Evolutionary conservation across 2,797 vertebrate species (phyloP), one percentile per base, ranked within the genome.

Genomic region (Ctenosaura bakeri): DNA sequence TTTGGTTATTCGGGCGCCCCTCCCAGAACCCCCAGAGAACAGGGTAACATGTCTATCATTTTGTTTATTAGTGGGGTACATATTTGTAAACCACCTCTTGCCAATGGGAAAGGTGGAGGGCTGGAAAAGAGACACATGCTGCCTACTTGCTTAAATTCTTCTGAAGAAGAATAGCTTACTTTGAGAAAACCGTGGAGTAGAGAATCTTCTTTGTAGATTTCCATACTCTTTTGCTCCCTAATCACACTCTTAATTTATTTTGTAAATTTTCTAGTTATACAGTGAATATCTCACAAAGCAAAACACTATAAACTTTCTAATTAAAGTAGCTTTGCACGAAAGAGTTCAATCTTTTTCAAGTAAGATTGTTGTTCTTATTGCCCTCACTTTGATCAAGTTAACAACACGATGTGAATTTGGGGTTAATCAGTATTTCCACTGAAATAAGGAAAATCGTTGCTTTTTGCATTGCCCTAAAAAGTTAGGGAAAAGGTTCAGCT

Each of bases 211-310:
- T 94, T 93, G 2, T 52, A 78, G 59, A n/a, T 73, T 94, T 95
- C 95, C 66, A 92, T 35, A 71, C 0, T 54, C 78, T 69, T 95
- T 95, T 94, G 14, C 90, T 93, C 95, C 82, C 88, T 94, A 96
- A 96, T 87, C 79, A 96, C 89, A 95, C 9, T 94, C 52, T 2
- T 94, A 91, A 95, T 90, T 93, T 94, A 93, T 95, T 93, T 95
- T 93, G 83, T 92, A 95, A 85, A 92, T 95, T 93, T 96, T 90
- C 56, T 93, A 90, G 90, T 93, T 96, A 93, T 88, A 82, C 85
- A 93, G 86, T 92, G 81, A 91, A 87, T 94, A 94, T 94, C 95
- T 96, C 94, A 89, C 59, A 93, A 96, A 93, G 78, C 78, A 95
- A 94, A 90, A 90, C 54, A 50, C 66, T 82, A 85, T 62, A 93